Base-by-base conservation (phyloP, 2,113 vertebrate species). In the Peromyscus maniculatus region DNA sequence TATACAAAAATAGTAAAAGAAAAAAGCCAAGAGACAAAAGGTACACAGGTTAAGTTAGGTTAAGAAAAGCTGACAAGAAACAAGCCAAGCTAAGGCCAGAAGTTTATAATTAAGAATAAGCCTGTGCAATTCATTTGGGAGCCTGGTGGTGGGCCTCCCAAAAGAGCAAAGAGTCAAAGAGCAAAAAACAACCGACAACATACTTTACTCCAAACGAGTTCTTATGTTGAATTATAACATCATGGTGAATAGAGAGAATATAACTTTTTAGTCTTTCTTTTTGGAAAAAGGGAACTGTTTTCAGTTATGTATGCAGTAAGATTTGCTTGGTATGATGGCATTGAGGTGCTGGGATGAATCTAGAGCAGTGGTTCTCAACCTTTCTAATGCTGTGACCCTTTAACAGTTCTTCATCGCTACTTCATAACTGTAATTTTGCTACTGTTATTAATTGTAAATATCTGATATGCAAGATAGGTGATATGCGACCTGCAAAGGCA, bases 261-360 rank as follows among this genome's bases (percentile, higher is more conserved):
- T 39, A 83, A 57, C 7, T 46, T 95, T 93, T 69, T 46, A 46
- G n/a, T 80, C 12, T 77, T 93, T 89, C 3, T 11, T 79, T 95
- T 95, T 95, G 79, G 39, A 67, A 83, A 89, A 84, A 79, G 21
- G 83, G 12, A 59, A 71, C 8, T 86, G 31, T 21, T 79, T 89
- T 91, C 3, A 22, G 9, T 49, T 64, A 52, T 49, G 9, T 87
- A 0, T n/a, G 64, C 11, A 77, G 78, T 16, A 16, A 4, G 46
- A 77, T 69, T 88, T 82, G 2, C 36, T 91, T 52, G 57, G 5
- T 24, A 9, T 12, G 62, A 80, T 26, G 49, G 52, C 3, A 39
- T 31, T 52, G 36, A 74, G 93, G 36, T 39, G 1, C 33, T 21
- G 24, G 43, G 43, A 8, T 43, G 21, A 26, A 77, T 21, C 49